Percentiles rank a stretch among this genome's conserved stretches.
Conservation (phyloP, 2,888 invertebrate species). For the Blomia tropicalis region DNA sequence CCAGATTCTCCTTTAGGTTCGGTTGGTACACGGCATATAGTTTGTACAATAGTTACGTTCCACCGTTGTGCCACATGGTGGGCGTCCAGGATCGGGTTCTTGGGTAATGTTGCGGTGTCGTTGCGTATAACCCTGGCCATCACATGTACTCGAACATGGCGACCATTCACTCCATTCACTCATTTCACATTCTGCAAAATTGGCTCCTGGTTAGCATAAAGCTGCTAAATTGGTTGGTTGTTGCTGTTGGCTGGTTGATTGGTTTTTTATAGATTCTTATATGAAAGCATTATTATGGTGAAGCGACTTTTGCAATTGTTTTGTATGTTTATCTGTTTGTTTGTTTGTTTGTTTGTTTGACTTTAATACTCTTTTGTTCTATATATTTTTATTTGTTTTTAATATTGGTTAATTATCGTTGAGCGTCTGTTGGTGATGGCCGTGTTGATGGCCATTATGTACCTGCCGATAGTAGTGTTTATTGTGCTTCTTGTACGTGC, state of each 20-base stretch:
- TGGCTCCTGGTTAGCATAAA: too few species aligned
- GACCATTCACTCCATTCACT: slow-evolving; percentile 27
- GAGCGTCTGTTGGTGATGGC: not conserved
- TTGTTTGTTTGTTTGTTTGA: too few species aligned
- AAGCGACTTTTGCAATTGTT: too few species aligned
- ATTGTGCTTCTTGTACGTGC: slow-evolving; percentile 17
- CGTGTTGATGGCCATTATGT: not conserved
- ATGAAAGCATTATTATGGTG: too few species aligned
- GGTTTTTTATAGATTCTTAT: too few species aligned
- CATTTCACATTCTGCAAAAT: slow-evolving; percentile 26
- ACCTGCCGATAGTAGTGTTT: slow-evolving; percentile 18
- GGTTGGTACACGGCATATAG: slow-evolving; percentile 9
- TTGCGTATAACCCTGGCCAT: slow-evolving; percentile 46
- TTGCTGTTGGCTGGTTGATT: too few species aligned
- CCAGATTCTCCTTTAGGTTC: too few species aligned
- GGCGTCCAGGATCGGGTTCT: slow-evolving; percentile 48
- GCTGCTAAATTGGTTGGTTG: too few species aligned
- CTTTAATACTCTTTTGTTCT: too few species aligned
- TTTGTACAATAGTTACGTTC: slow-evolving; percentile 18
- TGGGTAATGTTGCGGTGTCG: slow-evolving; percentile 46
- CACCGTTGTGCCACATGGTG: slow-evolving; percentile 40
- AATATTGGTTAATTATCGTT: not conserved
- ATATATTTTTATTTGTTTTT: too few species aligned
- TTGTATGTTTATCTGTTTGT: too few species aligned
- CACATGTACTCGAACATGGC: slow-evolving; percentile 25